Percentiles rank a stretch among this genome's conserved stretches.
These are phyloP conservation scores for Clamator glandarius DNA, from an alignment of 2,797 vertebrate species.

Conservation along the genomic window DNA sequence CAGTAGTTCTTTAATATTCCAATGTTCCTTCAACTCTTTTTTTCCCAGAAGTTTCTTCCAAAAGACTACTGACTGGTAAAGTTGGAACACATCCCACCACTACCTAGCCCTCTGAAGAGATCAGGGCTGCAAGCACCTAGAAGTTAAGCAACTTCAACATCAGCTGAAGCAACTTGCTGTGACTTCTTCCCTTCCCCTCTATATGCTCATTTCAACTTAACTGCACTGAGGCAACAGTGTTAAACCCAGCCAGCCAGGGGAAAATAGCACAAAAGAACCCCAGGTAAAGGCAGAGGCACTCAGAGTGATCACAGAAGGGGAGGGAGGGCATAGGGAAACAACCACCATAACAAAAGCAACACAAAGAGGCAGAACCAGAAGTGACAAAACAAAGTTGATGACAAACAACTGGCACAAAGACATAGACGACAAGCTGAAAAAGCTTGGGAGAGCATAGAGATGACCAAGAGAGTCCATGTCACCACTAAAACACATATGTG, in stretches of 20 bases:
- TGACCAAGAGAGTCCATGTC: neutral
- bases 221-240: neutral
- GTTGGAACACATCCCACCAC: no score
- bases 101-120: no score
- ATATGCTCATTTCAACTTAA: neutral
- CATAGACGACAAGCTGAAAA: neutral
- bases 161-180: neutral
- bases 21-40: no score
- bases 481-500: neutral
- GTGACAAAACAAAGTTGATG: neutral
- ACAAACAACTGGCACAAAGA: neutral
- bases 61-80: no score
- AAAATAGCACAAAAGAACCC: neutral
- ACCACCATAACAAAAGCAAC: neutral
- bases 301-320: accelerated
- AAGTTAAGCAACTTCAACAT: neutral
- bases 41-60: no score
- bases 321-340: neutral
- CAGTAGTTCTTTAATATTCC: no score
- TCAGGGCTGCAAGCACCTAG: neutral
- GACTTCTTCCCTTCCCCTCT: neutral
- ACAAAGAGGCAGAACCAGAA: neutral
- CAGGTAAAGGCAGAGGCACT: neutral
- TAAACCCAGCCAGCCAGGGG: neutral
- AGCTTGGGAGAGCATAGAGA: neutral